Base-by-base conservation (phyloP, 2,797 vertebrate genomes). In the Acrocephalus scirpaceus region DNA sequence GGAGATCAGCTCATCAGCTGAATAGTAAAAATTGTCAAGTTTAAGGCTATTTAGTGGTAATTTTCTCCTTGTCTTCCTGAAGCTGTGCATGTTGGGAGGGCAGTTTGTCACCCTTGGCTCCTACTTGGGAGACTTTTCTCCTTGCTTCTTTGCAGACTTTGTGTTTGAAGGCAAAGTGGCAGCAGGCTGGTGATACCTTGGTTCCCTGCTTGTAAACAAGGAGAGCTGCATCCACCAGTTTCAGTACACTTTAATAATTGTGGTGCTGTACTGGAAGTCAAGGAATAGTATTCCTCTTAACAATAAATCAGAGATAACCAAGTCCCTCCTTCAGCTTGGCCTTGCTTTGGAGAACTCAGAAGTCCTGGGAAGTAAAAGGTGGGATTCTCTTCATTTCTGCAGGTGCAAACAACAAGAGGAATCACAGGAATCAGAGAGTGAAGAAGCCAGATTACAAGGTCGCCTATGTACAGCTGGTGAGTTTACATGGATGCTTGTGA, bases 391-490 rank as follows among this genome's bases (percentile, higher is more conserved):
- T 76, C 5, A 6, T 91, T 88, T 92, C 78, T 87, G 60, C 86
- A 97, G 98, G 98, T 83, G 98, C 98, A 87, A 98, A 98, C 96
- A 99, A 98, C 97, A 99, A 98, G 97, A 98, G 98, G 86, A 99
- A 99, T 95, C 98, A 99, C 94, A 98, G 98, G 85, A 98, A 98
- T 87, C 98, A 99, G 95, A 98, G 97, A 50, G 97, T 99, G 75
- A 99, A 99, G 98, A 97, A 96, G 83, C 99, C 99, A 1, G 99
- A 99, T 97, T 99, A 98, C 97, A 99, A 99, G 98, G 98, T 99
- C 0, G 99, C 99, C 40, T 99, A 99, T 13, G 98, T 99, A 94
- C 99, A 99, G 96, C 97, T 99, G 99, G 99, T 99, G 96, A 99
- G 99, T 98, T 84, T 19, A 25, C 12, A 1, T 2, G 23, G 67